These are phyloP conservation scores for Papilio helenus DNA, from an alignment of 1,140 invertebrate species.

Conservation along the genomic window DNA sequence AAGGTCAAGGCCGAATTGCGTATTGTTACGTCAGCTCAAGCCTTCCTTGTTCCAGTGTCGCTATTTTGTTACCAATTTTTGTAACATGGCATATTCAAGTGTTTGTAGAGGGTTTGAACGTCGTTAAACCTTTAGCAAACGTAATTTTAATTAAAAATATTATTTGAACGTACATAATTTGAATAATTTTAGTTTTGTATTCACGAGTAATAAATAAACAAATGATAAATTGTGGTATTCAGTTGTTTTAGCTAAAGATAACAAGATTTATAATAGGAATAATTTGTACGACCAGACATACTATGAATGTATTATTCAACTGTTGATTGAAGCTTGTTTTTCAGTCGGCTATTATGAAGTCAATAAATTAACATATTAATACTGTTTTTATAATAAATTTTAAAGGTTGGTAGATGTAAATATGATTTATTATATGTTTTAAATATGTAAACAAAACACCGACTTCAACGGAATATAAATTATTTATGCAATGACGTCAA, in stretches of 20 bases:
- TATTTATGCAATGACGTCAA: neutral
- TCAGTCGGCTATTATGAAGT: neutral
- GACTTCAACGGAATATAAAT: neutral
- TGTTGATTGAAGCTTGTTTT: neutral
- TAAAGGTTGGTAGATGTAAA: neutral
- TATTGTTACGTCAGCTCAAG: slow-evolving; percentile 41
- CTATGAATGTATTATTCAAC: neutral
- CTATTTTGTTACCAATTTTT: slow-evolving; percentile 15
- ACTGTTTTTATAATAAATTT: neutral
- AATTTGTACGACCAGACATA: neutral
- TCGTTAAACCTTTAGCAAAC: neutral
- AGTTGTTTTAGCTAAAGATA: neutral
- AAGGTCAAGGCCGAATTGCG: slow-evolving; percentile 41
- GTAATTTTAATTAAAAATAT: neutral
- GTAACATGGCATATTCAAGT: neutral
- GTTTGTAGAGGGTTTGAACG: neutral
- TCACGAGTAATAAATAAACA: neutral
- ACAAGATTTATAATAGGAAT: neutral
- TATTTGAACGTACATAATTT: neutral
- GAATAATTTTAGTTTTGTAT: neutral
- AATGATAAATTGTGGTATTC: neutral
- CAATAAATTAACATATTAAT: slow-evolving; percentile 11
- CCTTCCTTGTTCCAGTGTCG: slow-evolving; percentile 31
- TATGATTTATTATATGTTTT: neutral
- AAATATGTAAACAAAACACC: neutral